These are phyloP conservation scores for Tetramorium bicarinatum DNA, from an alignment of 2,888 invertebrate genomes.

Conservation along the genomic window DNA sequence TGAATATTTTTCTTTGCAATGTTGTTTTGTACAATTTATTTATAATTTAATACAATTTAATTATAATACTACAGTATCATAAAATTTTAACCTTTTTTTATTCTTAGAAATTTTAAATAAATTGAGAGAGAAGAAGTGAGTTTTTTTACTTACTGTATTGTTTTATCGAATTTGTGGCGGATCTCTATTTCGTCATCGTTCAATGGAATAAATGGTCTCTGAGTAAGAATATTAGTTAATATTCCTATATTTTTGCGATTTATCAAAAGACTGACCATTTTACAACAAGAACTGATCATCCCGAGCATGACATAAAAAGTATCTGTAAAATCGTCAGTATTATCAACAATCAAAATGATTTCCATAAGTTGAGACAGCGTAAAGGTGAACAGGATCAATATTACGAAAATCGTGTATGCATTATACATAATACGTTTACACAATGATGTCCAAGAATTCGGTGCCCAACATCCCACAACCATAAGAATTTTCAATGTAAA, in stretches of 20 bases:
- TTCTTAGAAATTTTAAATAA: too few species aligned
- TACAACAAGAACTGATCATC: constrained; percentile 60
- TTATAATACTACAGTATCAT: too few species aligned
- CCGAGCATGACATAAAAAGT: constrained; percentile 67
- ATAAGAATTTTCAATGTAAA: constrained; percentile 53
- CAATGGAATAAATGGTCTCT: constrained; percentile 47
- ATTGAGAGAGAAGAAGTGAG: neutral
- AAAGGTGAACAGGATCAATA: constrained; percentile 49
- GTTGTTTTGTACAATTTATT: too few species aligned
- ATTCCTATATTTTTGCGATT: constrained; percentile 52
- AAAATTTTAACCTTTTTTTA: too few species aligned
- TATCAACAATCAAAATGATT: constrained; percentile 48
- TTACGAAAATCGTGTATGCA: constrained; percentile 54
- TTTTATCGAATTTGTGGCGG: constrained; percentile 42
- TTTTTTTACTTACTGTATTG: constrained; percentile 47
- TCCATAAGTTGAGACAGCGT: constrained; percentile 62
- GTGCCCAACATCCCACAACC: constrained; percentile 61
- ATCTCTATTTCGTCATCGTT: constrained; percentile 56
- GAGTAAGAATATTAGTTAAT: constrained; percentile 28
- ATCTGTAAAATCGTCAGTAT: constrained; percentile 66
- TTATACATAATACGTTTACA: constrained; percentile 64
- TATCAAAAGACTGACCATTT: constrained; percentile 61
- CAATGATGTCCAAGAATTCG: constrained; percentile 52
- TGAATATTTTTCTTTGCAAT: too few species aligned
- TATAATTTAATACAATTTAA: too few species aligned